Evolutionary conservation across 2,888 invertebrate genomes (phyloP), one percentile per base, ranked within the genome.

Genomic region (Dysmachus trigonus): DNA sequence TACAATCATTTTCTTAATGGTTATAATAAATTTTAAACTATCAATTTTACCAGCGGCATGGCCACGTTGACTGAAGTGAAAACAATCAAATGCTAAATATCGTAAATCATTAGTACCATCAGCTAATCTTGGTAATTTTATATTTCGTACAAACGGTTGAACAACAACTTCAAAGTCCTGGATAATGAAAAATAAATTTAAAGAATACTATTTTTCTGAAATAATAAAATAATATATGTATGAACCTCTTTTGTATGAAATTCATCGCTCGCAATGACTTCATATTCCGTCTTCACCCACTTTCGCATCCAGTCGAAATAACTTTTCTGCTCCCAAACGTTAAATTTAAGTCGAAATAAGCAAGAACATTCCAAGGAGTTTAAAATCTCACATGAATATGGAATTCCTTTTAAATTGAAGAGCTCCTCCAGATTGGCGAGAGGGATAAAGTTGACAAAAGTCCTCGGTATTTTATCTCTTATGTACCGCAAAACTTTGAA

Each of bases 31-130:
- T 27, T 13, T 31, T 13, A 22, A n/a, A n/a, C n/a, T n/a, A n/a
- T n/a, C n/a, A n/a, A 41, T 33, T 30, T 53, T 91, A 94, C 94
- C 92, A 90, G 91, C 89, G 2, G 94, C 94, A 87, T 94, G 93
- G 18, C 93, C 92, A 88, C 93, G 94, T 89, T 95, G 95, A 88
- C 94, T 94, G 7, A 94, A 90, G 89, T 95, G 95, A 88, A 95
- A 95, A 89, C 95, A 95, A 89, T 95, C 95, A 47, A 91, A 90
- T 0, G 94, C 93, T 77, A 94, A 90, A 89, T 92, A 94, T 0
- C 93, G 90, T 53, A 92, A 91, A 90, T 95, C 94, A 0, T 92
- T 90, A 0, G 87, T 88, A 0, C 93, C 93, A 73, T 92, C 89
- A 1, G 90, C 87, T 0, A 86, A 90, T 18, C 86, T 89, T 0